phyloP scores from a whole-genome alignment of 2,113 vertebrate species.

The Xiphophorus couchianus region DNA sequence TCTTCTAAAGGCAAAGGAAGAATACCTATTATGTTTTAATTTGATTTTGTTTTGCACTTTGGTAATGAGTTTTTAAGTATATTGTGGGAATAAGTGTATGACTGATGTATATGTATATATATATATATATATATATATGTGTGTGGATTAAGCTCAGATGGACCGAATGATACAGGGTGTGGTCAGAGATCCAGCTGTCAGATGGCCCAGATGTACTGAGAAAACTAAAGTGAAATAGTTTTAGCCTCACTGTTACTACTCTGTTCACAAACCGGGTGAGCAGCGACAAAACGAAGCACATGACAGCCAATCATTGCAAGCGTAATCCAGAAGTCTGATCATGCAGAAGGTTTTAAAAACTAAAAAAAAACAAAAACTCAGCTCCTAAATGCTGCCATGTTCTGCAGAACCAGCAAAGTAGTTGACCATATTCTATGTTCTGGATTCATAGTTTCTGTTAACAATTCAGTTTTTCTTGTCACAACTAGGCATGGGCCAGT shows the following conservation, averaged over 20 bases:
- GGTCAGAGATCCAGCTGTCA: slow-evolving; percentile 51
- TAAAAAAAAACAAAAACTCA: not conserved
- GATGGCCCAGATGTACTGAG: slow-evolving; percentile 39
- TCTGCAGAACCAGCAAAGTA: not conserved
- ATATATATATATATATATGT: slow-evolving; percentile 25
- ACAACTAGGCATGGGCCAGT: not conserved
- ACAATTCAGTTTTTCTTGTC: slow-evolving; percentile 13
- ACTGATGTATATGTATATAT: slow-evolving; percentile 76
- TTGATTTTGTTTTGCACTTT: slow-evolving; percentile 82
- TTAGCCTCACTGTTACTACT: slow-evolving; percentile 6
- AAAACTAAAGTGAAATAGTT: slow-evolving; percentile 27
- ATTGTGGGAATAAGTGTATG: slow-evolving; percentile 79
- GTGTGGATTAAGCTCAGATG: slow-evolving; percentile 66
- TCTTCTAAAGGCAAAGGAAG: slow-evolving; percentile 72
- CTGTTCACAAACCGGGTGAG: not conserved
- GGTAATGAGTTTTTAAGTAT: slow-evolving; percentile 80
- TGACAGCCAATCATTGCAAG: slow-evolving; percentile 86
- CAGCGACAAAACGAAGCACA: slow-evolving; percentile 1
- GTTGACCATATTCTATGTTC: not conserved
- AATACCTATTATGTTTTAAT: slow-evolving; percentile 58
- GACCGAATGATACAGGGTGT: slow-evolving; percentile 85
- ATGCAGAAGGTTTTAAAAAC: slow-evolving; percentile 21
- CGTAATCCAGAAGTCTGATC: slow-evolving; percentile 77
- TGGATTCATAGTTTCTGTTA: slow-evolving; percentile 2
- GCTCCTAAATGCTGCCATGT: not conserved